Percentiles rank a stretch among this genome's conserved stretches.
Conservation (phyloP, 1,140 invertebrate genomes). For the Mamestra configurata region DNA sequence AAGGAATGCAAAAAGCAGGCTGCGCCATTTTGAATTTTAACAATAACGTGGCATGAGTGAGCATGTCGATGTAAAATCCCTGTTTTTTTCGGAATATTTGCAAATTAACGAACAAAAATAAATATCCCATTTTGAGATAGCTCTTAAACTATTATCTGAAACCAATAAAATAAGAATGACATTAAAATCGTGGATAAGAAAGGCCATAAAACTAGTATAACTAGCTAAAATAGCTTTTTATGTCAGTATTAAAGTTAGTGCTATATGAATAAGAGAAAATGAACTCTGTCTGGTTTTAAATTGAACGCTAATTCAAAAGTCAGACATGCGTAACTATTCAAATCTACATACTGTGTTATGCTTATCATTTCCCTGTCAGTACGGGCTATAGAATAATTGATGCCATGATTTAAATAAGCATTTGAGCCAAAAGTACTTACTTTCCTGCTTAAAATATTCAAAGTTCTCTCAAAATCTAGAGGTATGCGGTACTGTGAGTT, state of each 20-base stretch:
- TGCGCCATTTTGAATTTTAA: not conserved
- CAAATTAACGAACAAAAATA: too few species aligned
- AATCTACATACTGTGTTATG: not conserved
- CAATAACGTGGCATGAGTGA: not conserved
- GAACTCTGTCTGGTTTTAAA: constrained; percentile 3
- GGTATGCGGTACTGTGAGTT: too few species aligned
- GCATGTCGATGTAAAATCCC: too few species aligned
- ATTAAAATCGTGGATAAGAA: not conserved
- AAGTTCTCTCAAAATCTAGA: too few species aligned
- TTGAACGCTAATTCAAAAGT: not conserved
- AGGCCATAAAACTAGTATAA: not conserved
- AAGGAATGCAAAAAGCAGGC: not conserved
- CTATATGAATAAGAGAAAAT: not conserved
- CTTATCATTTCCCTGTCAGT: not conserved
- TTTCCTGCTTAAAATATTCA: too few species aligned
- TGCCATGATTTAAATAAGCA: too few species aligned
- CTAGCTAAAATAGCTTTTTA: not conserved
- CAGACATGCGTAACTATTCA: not conserved
- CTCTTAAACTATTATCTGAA: not conserved
- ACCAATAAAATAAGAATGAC: not conserved
- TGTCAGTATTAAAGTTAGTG: not conserved
- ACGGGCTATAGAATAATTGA: not conserved
- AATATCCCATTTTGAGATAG: too few species aligned
- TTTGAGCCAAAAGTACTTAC: too few species aligned
- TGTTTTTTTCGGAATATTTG: not conserved